Evolutionary conservation across 1,140 invertebrate genomes (phyloP), one percentile per base, ranked within the genome.

Genomic region (Saxidomus purpurata): DNA sequence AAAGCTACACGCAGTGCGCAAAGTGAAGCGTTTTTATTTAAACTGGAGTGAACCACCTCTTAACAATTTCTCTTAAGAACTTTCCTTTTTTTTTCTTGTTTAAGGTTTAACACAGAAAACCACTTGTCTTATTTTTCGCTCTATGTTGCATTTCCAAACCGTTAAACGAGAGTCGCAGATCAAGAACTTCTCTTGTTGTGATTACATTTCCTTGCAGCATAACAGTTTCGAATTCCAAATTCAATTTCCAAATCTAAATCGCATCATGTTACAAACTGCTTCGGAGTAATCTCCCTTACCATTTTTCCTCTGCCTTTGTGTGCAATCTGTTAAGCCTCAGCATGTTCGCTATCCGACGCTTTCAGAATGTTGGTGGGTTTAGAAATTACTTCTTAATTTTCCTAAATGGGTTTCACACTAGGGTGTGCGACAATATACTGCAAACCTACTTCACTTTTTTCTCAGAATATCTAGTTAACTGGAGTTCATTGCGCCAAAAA

Each of bases 391-490:
- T 49, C 59, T 69, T 69, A 67, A 83, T 69, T 83, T 61, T 43
- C 40, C 38, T 83, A 83, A 83, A 83, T 83, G 81, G 81, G 55
- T 83, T 83, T 83, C 81, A 83, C 81, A 83, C 55, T 36, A 38
- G 81, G 81, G 63, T 52, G 63, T 43, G 36, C 28, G 36, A 25
- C 43, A 79, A 79, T 79, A 55, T 38, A 79, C 55, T 49, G 31
- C 47, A 11, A 52, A 52, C 43, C 76, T 79, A 79, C 49, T 79
- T 79, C 76, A 79, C 40, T 28, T 55, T 76, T 63, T 61, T 67
- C 52, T 40, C 52, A 25, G 55, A 47, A 83, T 67, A 43, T 69
- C 31, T 43, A 47, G 31, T 61, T 83, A 43, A 83, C 81, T 67
- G 81, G 38, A 59, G n/a, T 69, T 38, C 38, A 49, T 69, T 40